Conservation (phyloP, 2,888 invertebrate species). For the Lepidochitona cinerea region DNA sequence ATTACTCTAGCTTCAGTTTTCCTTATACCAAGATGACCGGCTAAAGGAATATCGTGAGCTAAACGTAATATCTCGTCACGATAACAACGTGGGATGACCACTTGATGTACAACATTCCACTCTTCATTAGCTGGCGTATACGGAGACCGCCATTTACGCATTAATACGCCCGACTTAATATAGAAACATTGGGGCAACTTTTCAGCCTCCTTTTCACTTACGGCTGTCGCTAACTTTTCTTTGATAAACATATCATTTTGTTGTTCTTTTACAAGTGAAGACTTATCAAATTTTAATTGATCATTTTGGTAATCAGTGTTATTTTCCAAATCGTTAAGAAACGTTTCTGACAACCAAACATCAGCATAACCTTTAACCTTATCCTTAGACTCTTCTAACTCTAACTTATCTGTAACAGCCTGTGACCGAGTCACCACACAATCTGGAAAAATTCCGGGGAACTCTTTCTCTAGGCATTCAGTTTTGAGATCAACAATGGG, state of each 20-base stretch:
- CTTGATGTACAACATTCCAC: background rate
- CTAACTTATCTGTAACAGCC: too few species aligned
- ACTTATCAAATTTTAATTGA: too few species aligned
- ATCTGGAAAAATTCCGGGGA: background rate
- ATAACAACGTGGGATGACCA: constrained; percentile 6
- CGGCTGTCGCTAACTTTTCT: background rate
- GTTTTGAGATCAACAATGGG: background rate
- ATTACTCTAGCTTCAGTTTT: background rate
- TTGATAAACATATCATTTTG: background rate
- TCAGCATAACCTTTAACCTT: too few species aligned
- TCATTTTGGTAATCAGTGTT: too few species aligned
- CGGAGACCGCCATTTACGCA: constrained; percentile 12
- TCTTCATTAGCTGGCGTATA: constrained; percentile 6
- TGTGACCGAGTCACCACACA: constrained; percentile 2
- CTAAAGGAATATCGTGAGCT: constrained; percentile 6
- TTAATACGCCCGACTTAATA: constrained; percentile 5
- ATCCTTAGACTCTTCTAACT: too few species aligned
- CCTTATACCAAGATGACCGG: constrained; percentile 12
- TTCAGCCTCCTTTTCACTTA: background rate
- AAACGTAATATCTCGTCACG: background rate
- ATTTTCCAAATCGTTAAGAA: background rate
- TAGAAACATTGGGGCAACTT: constrained; percentile 2
- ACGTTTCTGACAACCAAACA: background rate
- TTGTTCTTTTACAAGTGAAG: background rate
- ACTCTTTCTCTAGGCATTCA: background rate